Evolutionary conservation across 2,888 invertebrate genomes (phyloP).

Genomic region (Mellilla xanthometata): DNA sequence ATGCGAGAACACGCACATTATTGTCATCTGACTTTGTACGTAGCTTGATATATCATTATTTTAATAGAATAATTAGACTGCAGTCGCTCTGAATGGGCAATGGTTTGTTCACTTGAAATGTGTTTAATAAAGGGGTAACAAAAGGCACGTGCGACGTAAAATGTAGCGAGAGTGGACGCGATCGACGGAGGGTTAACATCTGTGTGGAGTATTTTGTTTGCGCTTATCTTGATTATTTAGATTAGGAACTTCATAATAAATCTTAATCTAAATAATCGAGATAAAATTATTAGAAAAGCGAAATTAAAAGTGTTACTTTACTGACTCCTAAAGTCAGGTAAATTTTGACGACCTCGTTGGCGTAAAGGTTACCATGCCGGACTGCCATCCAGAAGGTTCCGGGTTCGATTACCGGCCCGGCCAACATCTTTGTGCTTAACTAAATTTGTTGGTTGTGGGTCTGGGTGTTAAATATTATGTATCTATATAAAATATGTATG

Average conservation of each 20-base stretch:
- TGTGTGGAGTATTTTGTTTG: slow-evolving; percentile 35
- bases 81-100: slow-evolving; percentile 55
- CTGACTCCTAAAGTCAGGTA: no score
- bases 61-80: slow-evolving; percentile 71
- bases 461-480: no score
- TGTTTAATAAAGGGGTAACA: slow-evolving; percentile 58
- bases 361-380: no score
- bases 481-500: no score
- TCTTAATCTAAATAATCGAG: no score
- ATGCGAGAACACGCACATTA: slow-evolving; percentile 40
- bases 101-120: slow-evolving; percentile 56
- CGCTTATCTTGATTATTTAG: slow-evolving; percentile 8
- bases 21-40: slow-evolving; percentile 37
- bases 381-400: no score
- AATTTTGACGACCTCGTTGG: no score
- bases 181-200: slow-evolving; percentile 53
- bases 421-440: no score
- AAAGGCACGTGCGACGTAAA: slow-evolving; percentile 59
- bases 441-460: no score
- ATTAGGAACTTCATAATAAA: neutral
- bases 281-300: no score
- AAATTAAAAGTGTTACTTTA: no score
- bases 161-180: slow-evolving; percentile 42
- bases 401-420: no score
- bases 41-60: slow-evolving; percentile 58